phyloP scores from a whole-genome alignment of 2,888 invertebrate species.

The Lasius platythorax region DNA sequence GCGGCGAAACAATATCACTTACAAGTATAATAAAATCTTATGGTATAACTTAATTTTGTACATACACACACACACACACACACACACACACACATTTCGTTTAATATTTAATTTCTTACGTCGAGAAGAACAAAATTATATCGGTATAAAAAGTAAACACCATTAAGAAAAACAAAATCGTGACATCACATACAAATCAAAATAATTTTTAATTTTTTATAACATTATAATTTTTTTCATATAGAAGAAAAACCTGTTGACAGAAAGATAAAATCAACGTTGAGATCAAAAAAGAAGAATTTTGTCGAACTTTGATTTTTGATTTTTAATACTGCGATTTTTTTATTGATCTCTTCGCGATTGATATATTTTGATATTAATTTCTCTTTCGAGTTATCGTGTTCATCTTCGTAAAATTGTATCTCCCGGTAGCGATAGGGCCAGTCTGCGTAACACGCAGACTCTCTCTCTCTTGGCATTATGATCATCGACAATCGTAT shows the following conservation, averaged over 20 bases:
- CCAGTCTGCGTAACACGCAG: not conserved
- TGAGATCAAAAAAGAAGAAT: not conserved
- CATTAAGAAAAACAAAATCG: not conserved
- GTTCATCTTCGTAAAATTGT: not conserved
- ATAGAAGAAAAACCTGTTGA: not conserved
- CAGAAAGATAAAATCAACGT: not conserved
- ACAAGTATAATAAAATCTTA: not conserved
- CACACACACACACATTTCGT: not conserved
- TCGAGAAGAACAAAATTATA: not conserved
- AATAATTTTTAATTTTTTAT: not conserved
- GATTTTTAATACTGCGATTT: not conserved
- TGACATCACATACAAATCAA: not conserved
- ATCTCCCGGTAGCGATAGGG: slow-evolving; percentile 2
- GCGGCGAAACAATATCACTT: not conserved
- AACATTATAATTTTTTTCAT: not conserved
- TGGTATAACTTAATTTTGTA: not conserved
- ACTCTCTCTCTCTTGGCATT: slow-evolving; percentile 17
- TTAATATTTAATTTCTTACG: not conserved
- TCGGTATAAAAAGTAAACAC: not conserved
- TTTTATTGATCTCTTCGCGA: not conserved
- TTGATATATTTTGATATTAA: not conserved
- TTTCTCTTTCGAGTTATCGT: not conserved
- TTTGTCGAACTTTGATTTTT: not conserved
- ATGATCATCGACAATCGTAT: slow-evolving; percentile 47
- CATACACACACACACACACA: not conserved